phyloP scores from a whole-genome alignment of 1,140 invertebrate species.

The Sitodiplosis mosellana region DNA sequence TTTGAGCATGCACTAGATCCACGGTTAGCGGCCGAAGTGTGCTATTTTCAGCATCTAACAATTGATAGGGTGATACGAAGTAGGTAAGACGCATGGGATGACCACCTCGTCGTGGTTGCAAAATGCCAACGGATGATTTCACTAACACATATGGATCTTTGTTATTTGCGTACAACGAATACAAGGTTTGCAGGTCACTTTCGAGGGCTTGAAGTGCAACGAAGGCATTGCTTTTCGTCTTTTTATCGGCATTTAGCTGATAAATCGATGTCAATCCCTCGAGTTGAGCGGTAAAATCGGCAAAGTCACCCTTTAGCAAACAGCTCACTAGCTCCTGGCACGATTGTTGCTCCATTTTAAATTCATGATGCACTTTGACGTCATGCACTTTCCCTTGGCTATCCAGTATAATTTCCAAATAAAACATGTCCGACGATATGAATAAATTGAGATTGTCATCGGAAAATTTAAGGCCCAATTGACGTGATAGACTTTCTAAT shows the following conservation, averaged over 20 bases:
- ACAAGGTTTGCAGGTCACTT: conserved; percentile 69
- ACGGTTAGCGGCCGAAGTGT: conserved; percentile 53
- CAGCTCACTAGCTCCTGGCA: conserved; percentile 61
- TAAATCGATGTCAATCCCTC: conserved; percentile 84
- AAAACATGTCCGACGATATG: conserved; percentile 94
- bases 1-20: conserved; percentile 39
- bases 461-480: conserved; percentile 43
- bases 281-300: conserved; percentile 81
- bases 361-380: conserved; percentile 46
- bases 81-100: conserved; percentile 88
- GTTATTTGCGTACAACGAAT: conserved; percentile 47
- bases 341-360: conserved; percentile 37
- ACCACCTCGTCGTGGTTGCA: conserved; percentile 58
- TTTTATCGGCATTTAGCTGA: conserved; percentile 85
- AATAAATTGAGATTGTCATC: conserved; percentile 36
- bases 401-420: conserved; percentile 77
- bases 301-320: conserved; percentile 64
- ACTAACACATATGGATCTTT: conserved; percentile 78
- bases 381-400: conserved; percentile 66
- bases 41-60: conserved; percentile 57
- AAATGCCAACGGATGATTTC: conserved; percentile 72
- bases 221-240: conserved; percentile 84
- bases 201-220: conserved; percentile 81
- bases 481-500: conserved; percentile 73
- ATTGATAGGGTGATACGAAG: conserved; percentile 87